phyloP scores from a whole-genome alignment of 2,113 vertebrate genomes.

The Aegotheles bennettii region DNA sequence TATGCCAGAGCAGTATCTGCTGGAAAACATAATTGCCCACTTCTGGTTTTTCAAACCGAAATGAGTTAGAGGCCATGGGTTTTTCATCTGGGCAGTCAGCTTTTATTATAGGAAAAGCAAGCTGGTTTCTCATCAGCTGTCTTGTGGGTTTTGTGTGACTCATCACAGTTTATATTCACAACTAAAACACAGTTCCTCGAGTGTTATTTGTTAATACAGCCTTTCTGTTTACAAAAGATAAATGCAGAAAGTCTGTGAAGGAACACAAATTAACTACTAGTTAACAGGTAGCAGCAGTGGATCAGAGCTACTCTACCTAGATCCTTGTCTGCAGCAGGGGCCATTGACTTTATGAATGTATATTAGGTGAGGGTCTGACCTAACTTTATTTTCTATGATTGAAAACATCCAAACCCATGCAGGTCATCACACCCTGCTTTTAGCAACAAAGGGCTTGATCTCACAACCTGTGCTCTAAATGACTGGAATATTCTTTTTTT shows the following conservation, averaged over 20 bases:
- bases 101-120: background rate
- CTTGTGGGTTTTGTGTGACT: slow-evolving; percentile 18
- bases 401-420: background rate
- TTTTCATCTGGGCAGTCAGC: background rate
- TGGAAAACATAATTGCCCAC: background rate
- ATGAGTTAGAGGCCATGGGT: background rate
- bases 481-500: background rate
- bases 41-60: slow-evolving; percentile 19
- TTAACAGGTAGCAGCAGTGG: background rate
- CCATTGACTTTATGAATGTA: background rate
- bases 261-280: background rate
- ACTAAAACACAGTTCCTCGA: background rate
- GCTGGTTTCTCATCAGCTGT: background rate
- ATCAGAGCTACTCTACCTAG: background rate
- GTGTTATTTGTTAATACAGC: background rate
- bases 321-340: background rate
- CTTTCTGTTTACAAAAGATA: background rate
- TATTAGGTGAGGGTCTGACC: background rate
- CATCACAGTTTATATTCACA: background rate
- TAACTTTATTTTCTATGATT: background rate
- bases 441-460: background rate
- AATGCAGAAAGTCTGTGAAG: background rate
- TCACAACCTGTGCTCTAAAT: background rate
- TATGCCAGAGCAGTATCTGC: background rate
- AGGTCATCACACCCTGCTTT: background rate